Percentiles rank a stretch among this genome's conserved stretches.
phyloP scores from a whole-genome alignment of 2,113 vertebrate species.

The Glaucomys volans region DNA sequence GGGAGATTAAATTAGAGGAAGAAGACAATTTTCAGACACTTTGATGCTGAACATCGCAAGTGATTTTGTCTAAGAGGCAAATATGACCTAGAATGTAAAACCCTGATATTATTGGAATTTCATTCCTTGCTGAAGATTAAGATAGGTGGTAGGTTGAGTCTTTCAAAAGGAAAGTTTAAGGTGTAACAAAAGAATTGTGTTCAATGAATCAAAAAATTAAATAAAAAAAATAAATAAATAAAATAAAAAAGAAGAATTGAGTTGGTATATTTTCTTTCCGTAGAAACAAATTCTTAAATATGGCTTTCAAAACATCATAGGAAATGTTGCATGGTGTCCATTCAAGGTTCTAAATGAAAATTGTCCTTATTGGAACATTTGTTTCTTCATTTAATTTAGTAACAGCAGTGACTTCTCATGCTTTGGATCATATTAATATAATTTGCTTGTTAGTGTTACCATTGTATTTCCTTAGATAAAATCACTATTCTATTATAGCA shows the following conservation, averaged over 20 bases:
- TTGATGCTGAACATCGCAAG: background rate
- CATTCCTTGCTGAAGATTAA: background rate
- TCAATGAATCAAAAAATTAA: too few species aligned
- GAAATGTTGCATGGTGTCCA: background rate
- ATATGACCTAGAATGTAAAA: background rate
- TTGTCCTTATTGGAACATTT: background rate
- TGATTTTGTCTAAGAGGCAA: background rate
- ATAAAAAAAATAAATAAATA: too few species aligned
- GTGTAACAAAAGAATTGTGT: background rate
- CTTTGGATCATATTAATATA: background rate
- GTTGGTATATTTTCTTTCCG: too few species aligned
- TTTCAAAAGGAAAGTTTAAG: background rate
- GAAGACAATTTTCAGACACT: background rate
- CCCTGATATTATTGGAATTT: background rate
- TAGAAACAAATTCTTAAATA: background rate
- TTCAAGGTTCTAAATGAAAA: background rate
- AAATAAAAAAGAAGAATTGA: too few species aligned
- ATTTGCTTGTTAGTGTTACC: background rate
- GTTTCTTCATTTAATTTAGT: slow-evolving; percentile 38
- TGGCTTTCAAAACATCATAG: background rate
- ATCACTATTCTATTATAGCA: background rate
- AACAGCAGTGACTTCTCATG: background rate
- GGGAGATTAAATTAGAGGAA: background rate
- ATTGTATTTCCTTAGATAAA: background rate
- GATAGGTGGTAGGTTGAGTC: background rate